Conservation (phyloP, 2,797 vertebrate species). For the Staurois parvus region DNA sequence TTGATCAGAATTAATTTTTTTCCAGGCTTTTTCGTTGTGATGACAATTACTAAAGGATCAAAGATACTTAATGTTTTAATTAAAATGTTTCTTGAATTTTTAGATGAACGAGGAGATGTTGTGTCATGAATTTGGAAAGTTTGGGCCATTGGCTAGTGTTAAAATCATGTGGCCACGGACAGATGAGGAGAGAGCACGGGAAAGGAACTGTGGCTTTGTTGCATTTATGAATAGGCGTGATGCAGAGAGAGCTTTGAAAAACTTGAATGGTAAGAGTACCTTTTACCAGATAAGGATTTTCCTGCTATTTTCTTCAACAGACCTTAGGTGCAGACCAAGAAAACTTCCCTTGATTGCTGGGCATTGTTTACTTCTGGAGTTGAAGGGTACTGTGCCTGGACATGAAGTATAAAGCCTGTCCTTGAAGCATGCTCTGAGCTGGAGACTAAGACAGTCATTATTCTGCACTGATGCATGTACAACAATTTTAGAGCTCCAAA, state of each 20-base stretch:
- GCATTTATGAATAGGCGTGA: conserved; percentile 99
- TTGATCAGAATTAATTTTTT: too few species aligned
- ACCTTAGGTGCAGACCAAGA: not conserved
- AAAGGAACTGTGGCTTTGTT: conserved; percentile 98
- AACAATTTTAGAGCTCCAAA: too few species aligned
- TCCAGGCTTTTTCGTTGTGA: too few species aligned
- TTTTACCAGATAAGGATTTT: not conserved
- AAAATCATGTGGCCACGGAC: conserved; percentile 99
- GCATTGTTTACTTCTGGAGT: too few species aligned
- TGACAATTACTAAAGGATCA: too few species aligned
- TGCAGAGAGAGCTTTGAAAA: conserved; percentile 96
- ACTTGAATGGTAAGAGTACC: conserved; percentile 88
- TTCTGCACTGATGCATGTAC: too few species aligned
- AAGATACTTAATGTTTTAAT: not conserved
- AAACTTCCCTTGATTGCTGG: too few species aligned
- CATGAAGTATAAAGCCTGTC: too few species aligned
- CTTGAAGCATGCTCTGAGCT: too few species aligned
- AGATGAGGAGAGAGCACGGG: conserved; percentile 96
- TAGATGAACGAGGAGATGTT: conserved; percentile 99
- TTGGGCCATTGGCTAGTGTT: conserved; percentile 96
- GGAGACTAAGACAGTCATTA: too few species aligned
- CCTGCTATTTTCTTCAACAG: not conserved
- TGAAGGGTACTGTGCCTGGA: too few species aligned
- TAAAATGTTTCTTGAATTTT: not conserved
- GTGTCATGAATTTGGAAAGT: conserved; percentile 98